Percentiles rank a stretch among this genome's conserved stretches.
Evolutionary conservation across 92 coral and sea anemone genomes (phyloP).

Genomic region (Epizoanthus rinbou): DNA sequence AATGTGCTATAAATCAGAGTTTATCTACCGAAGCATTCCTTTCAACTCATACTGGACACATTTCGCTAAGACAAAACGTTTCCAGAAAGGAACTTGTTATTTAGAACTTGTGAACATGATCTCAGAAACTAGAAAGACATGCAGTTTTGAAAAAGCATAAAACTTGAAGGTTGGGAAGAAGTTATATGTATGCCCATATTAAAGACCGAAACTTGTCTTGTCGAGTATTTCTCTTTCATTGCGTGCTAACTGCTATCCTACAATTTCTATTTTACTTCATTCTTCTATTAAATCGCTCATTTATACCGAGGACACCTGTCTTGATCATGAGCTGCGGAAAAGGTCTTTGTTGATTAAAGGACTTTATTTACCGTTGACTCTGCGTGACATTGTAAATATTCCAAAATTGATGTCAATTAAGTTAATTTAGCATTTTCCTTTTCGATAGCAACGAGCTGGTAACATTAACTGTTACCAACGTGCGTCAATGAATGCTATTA

Average conservation of each 20-base stretch:
- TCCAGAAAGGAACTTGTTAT: too few species aligned
- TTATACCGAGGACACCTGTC: slow-evolving; percentile 12
- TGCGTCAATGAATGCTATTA: not conserved
- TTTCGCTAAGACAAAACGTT: too few species aligned
- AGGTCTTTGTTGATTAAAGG: slow-evolving; percentile 12
- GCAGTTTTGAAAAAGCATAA: too few species aligned
- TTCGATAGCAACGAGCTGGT: slow-evolving; percentile 8
- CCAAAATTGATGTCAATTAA: slow-evolving; percentile 18
- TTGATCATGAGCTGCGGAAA: slow-evolving; percentile 14
- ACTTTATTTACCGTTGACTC: slow-evolving; percentile 28
- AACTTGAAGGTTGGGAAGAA: not conserved
- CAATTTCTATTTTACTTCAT: slow-evolving; percentile 5
- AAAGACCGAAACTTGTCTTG: not conserved
- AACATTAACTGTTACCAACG: not conserved
- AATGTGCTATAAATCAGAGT: too few species aligned
- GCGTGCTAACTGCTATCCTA: not conserved
- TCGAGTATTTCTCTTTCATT: not conserved
- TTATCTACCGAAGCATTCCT: too few species aligned
- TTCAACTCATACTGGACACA: too few species aligned
- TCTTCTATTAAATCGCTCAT: not conserved
- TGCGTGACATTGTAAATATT: slow-evolving; percentile 33
- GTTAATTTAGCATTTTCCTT: slow-evolving; percentile 12
- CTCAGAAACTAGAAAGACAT: too few species aligned
- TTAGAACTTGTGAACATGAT: too few species aligned
- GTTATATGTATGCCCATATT: not conserved